phyloP scores from a whole-genome alignment of 2,888 invertebrate species.

The Tipula helvola region DNA sequence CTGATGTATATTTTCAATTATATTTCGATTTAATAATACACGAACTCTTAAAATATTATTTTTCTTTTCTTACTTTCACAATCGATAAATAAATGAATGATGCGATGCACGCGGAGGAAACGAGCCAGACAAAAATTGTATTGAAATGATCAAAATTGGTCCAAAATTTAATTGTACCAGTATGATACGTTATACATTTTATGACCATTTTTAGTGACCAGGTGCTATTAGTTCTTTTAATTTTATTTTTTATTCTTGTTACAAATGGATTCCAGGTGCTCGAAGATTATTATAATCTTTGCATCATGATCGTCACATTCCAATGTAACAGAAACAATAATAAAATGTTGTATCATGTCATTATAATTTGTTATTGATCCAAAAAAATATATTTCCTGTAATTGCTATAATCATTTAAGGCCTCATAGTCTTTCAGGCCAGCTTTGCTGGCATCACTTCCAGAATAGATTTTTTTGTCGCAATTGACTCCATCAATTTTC shows the following conservation, averaged over 20 bases:
- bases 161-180: not conserved
- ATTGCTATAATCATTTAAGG: too few relatives aligned
- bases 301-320: not conserved
- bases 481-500: too few relatives aligned
- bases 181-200: not conserved
- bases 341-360: not conserved
- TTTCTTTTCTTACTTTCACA: not conserved
- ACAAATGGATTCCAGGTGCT: not conserved
- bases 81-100: not conserved
- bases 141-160: not conserved
- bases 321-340: not conserved
- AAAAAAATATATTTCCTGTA: too few relatives aligned
- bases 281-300: not conserved
- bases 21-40: not conserved
- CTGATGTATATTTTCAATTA: not conserved
- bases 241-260: not conserved
- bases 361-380: not conserved
- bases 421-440: not conserved
- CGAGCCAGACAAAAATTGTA: not conserved
- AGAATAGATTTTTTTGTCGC: too few relatives aligned
- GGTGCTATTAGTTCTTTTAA: not conserved
- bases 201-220: not conserved
- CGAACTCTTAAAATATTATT: not conserved
- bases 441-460: too few relatives aligned
- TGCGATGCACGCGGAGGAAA: not conserved